Evolutionary conservation across 2,113 vertebrate species (phyloP).

Genomic region (Sminthopsis crassicaudata): DNA sequence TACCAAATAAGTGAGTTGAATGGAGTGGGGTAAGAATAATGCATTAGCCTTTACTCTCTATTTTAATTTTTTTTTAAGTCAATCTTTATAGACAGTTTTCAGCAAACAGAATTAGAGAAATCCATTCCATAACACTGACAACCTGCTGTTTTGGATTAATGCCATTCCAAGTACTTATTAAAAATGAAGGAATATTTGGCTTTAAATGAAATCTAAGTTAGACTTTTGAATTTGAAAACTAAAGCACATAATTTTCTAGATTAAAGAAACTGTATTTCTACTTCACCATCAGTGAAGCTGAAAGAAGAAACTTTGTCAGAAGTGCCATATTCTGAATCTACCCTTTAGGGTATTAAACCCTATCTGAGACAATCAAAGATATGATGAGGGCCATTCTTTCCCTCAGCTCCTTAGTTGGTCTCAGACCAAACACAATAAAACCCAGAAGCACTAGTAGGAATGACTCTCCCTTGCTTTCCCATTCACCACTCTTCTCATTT

Average conservation of each 20-base stretch:
- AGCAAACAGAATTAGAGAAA: constrained; percentile 34
- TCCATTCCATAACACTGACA: neutral
- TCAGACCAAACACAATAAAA: too few species aligned
- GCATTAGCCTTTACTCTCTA: constrained; percentile 9
- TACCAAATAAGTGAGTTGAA: neutral
- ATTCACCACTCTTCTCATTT: too few species aligned
- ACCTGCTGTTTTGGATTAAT: constrained; percentile 39
- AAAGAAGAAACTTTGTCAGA: neutral
- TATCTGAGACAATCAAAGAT: neutral
- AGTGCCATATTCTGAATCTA: neutral
- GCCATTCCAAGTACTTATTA: constrained; percentile 54
- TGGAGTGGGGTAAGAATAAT: constrained; percentile 16
- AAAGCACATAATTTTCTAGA: constrained; percentile 40
- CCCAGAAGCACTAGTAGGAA: too few species aligned
- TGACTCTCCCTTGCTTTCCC: too few species aligned
- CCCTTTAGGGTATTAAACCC: neutral
- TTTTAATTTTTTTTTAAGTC: neutral
- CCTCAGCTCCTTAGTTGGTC: too few species aligned
- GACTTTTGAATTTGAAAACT: constrained; percentile 61
- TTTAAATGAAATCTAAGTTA: constrained; percentile 69
- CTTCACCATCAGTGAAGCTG: constrained; percentile 30
- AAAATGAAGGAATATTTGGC: constrained; percentile 53
- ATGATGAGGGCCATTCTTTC: too few species aligned
- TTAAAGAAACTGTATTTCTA: constrained; percentile 49
- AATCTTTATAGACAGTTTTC: constrained; percentile 35